Evolutionary conservation across 2,113 vertebrate genomes (phyloP), one percentile per base, ranked within the genome.

Genomic region (Datnioides undecimradiatus): DNA sequence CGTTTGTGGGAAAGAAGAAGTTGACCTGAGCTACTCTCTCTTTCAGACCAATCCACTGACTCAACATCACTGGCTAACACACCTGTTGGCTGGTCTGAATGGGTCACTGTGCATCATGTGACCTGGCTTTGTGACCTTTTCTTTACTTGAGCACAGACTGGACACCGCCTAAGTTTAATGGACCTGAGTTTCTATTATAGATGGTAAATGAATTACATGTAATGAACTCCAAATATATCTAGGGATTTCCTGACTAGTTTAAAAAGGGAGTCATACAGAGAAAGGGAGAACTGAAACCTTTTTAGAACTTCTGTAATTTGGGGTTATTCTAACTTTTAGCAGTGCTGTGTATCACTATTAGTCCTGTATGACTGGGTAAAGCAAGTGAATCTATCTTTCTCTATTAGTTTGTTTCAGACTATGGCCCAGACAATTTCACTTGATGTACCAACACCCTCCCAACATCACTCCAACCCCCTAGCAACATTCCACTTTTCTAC

Each of bases 401-500:
- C 45, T 36, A 4, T 23, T 33, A 51, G 65, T 27, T 36, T 38
- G 62, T 65, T 76, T 67, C 27, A 70, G 55, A 49, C 27, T 45
- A 23, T 38, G 34, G 23, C 55, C 29, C 23, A 76, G 62, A 86
- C 40, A n/a, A 54, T 62, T 70, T 73, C 67, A 65, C 43, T 84
- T 87, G 72, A 55, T 73, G 74, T 76, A 85, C 46, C 68, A 41
- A 64, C 84, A 41, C 12, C 59, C 54, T 59, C 51, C 58, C 25
- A 38, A 63, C 78, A 55, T 76, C 65, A 72, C 68, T 49, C 33
- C 33, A 63, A 66, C 33, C 59, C 73, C 52, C 31, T 13, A 51
- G 63, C 60, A 71, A 55, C 29, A 69, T 51, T 74, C 58, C 43
- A 33, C 66, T 55, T 80, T 66, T 64, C 46, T 63, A 60, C 57